Conservation (phyloP, 2,888 invertebrate genomes). For the Hermaeophaga mercurialis region DNA sequence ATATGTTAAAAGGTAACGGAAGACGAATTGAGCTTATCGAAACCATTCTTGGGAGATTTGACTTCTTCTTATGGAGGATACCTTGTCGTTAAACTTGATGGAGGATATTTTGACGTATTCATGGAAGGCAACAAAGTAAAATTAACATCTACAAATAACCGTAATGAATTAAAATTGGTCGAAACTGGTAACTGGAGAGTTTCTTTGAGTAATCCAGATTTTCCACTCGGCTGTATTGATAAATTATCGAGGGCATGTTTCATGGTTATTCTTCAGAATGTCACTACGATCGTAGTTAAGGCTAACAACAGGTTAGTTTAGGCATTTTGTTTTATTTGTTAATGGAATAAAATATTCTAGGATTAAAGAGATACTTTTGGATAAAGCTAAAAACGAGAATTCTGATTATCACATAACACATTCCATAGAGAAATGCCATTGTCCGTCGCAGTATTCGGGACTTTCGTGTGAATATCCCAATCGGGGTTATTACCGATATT, state of each 20-base stretch:
- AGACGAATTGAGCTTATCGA: slow-evolving; percentile 62
- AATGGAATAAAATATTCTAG: slow-evolving; percentile 52
- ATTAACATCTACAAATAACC: slow-evolving; percentile 36
- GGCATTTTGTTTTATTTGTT: background rate
- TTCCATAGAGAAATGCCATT: slow-evolving; percentile 83
- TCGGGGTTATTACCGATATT: slow-evolving; percentile 80
- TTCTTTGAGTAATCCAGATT: slow-evolving; percentile 40
- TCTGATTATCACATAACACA: slow-evolving; percentile 48
- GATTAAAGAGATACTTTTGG: slow-evolving; percentile 73
- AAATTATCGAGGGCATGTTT: slow-evolving; percentile 75
- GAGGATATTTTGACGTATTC: slow-evolving; percentile 68
- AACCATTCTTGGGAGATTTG: slow-evolving; percentile 82
- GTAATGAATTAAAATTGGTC: slow-evolving; percentile 64
- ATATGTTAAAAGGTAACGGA: slow-evolving; percentile 25
- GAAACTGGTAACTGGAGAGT: slow-evolving; percentile 75
- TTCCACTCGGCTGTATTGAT: slow-evolving; percentile 55
- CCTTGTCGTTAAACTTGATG: slow-evolving; percentile 75
- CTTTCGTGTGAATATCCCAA: slow-evolving; percentile 91
- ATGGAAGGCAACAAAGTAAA: slow-evolving; percentile 73
- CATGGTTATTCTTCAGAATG: slow-evolving; percentile 90
- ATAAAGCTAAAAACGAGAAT: slow-evolving; percentile 73
- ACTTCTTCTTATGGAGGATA: slow-evolving; percentile 91
- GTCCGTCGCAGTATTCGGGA: slow-evolving; percentile 79
- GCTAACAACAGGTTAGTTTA: slow-evolving; percentile 39
- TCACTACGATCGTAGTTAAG: slow-evolving; percentile 76